A percentile compares a stretch with the other conserved stretches of the same genome.
phyloP scores from a whole-genome alignment of 2,888 invertebrate species.

The Macrostomum cliftonense region DNA sequence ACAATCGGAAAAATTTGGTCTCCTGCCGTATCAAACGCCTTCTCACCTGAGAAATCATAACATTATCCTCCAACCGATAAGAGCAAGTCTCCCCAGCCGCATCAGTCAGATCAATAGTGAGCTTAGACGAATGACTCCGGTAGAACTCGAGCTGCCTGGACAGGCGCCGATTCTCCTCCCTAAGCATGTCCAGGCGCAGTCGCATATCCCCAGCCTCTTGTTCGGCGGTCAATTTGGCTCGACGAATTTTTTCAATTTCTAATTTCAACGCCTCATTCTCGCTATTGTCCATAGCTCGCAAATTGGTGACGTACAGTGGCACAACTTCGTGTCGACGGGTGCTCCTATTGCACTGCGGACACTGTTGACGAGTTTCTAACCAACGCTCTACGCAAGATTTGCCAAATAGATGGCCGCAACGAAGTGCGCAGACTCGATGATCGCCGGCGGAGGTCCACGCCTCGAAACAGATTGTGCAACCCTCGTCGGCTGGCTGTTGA shows the following conservation, averaged over 20 bases:
- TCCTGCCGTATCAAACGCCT: too few species aligned
- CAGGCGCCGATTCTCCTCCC: background rate
- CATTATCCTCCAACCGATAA: constrained; percentile 7
- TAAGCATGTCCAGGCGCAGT: background rate
- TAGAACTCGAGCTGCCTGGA: background rate
- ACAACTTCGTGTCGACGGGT: background rate
- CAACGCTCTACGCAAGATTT: constrained; percentile 54
- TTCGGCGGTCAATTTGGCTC: background rate
- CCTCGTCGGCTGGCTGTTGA: constrained; percentile 23
- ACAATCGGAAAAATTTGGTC: too few species aligned
- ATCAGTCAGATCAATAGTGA: background rate
- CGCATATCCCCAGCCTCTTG: too few species aligned
- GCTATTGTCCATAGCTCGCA: constrained; percentile 40
- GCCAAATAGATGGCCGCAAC: constrained; percentile 82
- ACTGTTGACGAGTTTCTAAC: constrained; percentile 48
- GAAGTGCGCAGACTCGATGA: constrained; percentile 64
- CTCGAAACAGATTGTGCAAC: constrained; percentile 72
- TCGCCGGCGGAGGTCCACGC: constrained; percentile 65
- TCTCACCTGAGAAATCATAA: constrained; percentile 11
- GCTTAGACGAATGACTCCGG: background rate
- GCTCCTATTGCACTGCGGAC: constrained; percentile 68
- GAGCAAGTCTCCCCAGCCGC: background rate
- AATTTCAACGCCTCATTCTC: background rate
- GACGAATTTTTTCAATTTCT: background rate
- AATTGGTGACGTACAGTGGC: too few species aligned